Percentiles rank a stretch among this genome's conserved stretches.
These are phyloP conservation scores for Drosophila simulans DNA, from an alignment of 1,140 invertebrate species.

Conservation along the genomic window DNA sequence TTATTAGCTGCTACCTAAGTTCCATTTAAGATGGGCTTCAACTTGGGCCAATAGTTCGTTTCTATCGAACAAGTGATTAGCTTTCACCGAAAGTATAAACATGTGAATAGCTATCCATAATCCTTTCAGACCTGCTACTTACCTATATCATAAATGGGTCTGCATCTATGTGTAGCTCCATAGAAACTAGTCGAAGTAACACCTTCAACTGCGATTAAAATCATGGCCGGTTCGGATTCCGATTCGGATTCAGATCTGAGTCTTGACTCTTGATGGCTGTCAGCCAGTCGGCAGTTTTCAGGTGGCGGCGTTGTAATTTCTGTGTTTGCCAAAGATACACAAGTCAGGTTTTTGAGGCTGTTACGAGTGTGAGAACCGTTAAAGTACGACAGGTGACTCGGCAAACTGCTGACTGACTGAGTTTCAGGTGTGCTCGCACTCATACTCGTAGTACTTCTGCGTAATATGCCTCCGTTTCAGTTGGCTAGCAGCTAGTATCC, in stretches of 20 bases:
- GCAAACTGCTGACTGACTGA: slow-evolving; percentile 45
- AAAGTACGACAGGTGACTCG: slow-evolving; percentile 58
- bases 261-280: slow-evolving; percentile 30
- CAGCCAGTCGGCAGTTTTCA: slow-evolving; percentile 25
- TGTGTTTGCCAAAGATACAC: slow-evolving; percentile 68
- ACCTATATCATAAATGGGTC: neutral
- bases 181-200: slow-evolving; percentile 34
- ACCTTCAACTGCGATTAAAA: slow-evolving; percentile 52
- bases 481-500: slow-evolving; percentile 48
- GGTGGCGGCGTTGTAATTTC: slow-evolving; percentile 59
- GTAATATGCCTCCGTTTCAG: slow-evolving; percentile 46
- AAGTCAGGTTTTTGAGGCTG: slow-evolving; percentile 54
- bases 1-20: slow-evolving; percentile 4
- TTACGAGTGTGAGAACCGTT: slow-evolving; percentile 77
- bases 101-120: neutral
- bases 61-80: slow-evolving; percentile 12
- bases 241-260: too few species aligned
- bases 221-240: slow-evolving; percentile 27
- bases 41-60: neutral
- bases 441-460: slow-evolving; percentile 18
- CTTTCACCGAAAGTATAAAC: slow-evolving; percentile 8
- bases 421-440: slow-evolving; percentile 18
- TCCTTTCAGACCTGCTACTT: neutral
- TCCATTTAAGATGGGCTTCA: neutral
- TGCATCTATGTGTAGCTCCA: neutral